A percentile compares a stretch with the other conserved stretches of the same genome.
Evolutionary conservation across 2,797 vertebrate genomes (phyloP).

Genomic region (Thamnophis elegans): DNA sequence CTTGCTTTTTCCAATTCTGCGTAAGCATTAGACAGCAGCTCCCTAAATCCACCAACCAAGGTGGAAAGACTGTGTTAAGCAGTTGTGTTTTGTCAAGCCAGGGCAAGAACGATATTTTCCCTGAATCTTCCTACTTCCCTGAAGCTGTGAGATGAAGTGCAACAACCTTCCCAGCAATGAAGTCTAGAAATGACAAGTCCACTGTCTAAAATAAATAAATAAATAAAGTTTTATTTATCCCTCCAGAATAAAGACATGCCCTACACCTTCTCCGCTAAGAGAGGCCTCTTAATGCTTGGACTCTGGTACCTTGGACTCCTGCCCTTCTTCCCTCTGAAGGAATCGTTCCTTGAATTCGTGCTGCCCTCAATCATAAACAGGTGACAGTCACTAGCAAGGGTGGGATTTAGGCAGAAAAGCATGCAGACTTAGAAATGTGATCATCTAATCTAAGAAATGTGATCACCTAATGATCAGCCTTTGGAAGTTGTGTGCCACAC

Average conservation of each 20-base stretch:
- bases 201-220: background rate
- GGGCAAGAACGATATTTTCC: background rate
- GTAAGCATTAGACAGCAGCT: background rate
- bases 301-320: constrained; percentile 28
- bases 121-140: background rate
- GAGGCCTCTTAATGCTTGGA: background rate
- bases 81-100: background rate
- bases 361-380: constrained; percentile 31
- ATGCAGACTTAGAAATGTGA: background rate
- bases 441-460: background rate
- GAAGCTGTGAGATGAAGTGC: too few relatives aligned
- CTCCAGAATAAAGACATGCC: constrained; percentile 24
- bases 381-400: background rate
- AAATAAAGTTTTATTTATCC: background rate
- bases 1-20: background rate
- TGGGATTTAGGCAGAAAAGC: background rate
- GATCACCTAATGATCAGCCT: background rate
- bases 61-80: background rate
- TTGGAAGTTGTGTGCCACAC: background rate
- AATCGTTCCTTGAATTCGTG: constrained; percentile 23
- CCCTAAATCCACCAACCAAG: background rate
- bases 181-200: background rate
- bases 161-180: background rate
- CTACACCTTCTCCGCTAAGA: background rate
- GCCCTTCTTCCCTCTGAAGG: constrained; percentile 16